phyloP scores from a whole-genome alignment of 1,140 invertebrate species.

The Mamestra configurata region DNA sequence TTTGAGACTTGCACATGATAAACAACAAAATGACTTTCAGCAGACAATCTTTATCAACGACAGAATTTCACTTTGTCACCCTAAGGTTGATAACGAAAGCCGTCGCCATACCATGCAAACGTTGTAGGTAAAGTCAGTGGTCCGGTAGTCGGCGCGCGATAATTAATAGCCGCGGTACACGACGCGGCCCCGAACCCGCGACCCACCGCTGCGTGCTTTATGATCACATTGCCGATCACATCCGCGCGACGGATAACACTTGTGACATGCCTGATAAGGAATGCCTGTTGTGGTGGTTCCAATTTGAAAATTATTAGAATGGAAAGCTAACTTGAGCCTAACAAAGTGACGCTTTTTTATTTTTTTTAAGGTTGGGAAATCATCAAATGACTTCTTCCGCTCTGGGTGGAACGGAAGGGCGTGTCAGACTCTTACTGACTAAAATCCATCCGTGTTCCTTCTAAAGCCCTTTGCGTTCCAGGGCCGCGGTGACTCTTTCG shows the following conservation, averaged over 20 bases:
- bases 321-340: too few species aligned
- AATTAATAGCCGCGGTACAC: slow-evolving; percentile 64
- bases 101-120: not conserved
- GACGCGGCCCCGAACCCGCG: slow-evolving; percentile 58
- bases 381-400: too few species aligned
- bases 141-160: slow-evolving; percentile 51
- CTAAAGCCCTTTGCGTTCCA: too few species aligned
- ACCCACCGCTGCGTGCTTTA: slow-evolving; percentile 64
- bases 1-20: too few species aligned
- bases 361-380: too few species aligned
- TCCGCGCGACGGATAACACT: not conserved
- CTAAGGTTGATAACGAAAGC: not conserved
- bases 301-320: not conserved
- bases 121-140: not conserved
- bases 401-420: too few species aligned
- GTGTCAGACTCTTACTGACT: too few species aligned
- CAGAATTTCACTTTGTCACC: not conserved
- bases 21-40: too few species aligned
- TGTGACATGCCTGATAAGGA: not conserved
- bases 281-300: not conserved
- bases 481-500: too few species aligned
- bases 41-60: too few species aligned
- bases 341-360: too few species aligned
- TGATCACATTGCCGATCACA: slow-evolving; percentile 12
- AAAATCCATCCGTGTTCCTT: too few species aligned